Evolutionary conservation across 2,888 invertebrate genomes (phyloP).

Genomic region (Cryptus armator): DNA sequence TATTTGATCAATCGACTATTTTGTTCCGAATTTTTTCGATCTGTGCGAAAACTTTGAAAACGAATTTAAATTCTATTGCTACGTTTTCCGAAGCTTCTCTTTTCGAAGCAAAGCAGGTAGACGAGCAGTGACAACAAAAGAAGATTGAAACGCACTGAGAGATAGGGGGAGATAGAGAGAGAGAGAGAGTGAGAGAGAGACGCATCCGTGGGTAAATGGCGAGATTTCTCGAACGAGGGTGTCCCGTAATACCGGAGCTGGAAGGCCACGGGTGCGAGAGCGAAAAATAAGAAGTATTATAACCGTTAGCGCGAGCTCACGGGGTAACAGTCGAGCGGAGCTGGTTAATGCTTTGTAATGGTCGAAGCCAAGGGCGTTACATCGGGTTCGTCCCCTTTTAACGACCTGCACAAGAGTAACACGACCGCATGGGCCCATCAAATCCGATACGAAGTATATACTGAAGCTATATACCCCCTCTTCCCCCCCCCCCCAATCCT

Average conservation of each 20-base stretch:
- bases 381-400: conserved; percentile 77
- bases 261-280: conserved; percentile 28
- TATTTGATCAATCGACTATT: too few species aligned
- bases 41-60: too few species aligned
- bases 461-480: neutral
- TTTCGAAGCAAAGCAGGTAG: too few species aligned
- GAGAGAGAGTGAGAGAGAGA: too few species aligned
- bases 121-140: neutral
- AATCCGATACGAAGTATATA: conserved; percentile 76
- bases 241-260: conserved; percentile 38
- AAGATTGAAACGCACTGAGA: neutral
- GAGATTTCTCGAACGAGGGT: conserved; percentile 26
- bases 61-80: too few species aligned
- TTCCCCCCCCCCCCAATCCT: conserved; percentile 49
- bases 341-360: conserved; percentile 81
- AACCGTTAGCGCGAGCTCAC: conserved; percentile 72
- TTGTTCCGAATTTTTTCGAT: too few species aligned
- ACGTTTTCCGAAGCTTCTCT: too few species aligned
- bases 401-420: conserved; percentile 79
- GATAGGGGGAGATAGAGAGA: neutral
- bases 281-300: conserved; percentile 71
- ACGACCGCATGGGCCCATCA: conserved; percentile 80
- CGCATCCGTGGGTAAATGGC: conserved; percentile 12
- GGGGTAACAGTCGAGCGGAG: conserved; percentile 76
- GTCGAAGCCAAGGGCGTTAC: conserved; percentile 74